A percentile compares a stretch with the other conserved stretches of the same genome.
Conservation (phyloP, 2,113 vertebrate genomes). For the Phyllostomus discolor region DNA sequence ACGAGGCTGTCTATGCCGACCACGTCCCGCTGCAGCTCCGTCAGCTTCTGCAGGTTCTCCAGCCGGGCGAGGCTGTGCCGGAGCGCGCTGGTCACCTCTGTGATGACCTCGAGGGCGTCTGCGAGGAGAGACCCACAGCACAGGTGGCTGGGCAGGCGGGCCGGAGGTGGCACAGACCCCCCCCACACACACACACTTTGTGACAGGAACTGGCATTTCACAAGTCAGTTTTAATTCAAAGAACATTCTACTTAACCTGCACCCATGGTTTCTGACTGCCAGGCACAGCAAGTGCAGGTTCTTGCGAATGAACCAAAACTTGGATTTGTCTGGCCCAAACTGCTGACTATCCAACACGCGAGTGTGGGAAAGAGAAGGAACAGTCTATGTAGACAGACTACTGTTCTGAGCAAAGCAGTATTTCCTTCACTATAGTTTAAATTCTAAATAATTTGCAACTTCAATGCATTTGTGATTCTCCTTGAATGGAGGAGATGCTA, state of each 20-base stretch:
- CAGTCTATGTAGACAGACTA: background rate
- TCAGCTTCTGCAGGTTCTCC: slow-evolving; percentile 96
- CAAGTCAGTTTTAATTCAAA: background rate
- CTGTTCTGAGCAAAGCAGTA: no score
- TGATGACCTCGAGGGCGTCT: slow-evolving; percentile 91
- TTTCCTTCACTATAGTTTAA: background rate
- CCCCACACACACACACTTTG: background rate
- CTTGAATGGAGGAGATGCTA: background rate
- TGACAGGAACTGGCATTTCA: background rate
- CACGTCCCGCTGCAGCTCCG: slow-evolving; percentile 93
- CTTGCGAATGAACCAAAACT: background rate
- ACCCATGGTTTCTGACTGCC: rapidly evolving
- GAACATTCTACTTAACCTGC: background rate
- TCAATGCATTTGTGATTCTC: background rate
- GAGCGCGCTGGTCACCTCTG: slow-evolving; percentile 87
- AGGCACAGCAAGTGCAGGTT: background rate
- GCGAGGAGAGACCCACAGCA: slow-evolving; percentile 17
- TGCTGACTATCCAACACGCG: rapidly evolving
- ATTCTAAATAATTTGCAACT: background rate
- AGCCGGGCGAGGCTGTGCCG: slow-evolving; percentile 92
- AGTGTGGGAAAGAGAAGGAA: background rate
- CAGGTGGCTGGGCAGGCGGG: background rate
- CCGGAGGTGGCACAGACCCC: background rate
- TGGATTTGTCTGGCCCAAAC: background rate
- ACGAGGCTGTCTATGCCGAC: slow-evolving; percentile 91